Conservation (phyloP, 1,140 invertebrate species). For the Mesaphorura yosii region DNA sequence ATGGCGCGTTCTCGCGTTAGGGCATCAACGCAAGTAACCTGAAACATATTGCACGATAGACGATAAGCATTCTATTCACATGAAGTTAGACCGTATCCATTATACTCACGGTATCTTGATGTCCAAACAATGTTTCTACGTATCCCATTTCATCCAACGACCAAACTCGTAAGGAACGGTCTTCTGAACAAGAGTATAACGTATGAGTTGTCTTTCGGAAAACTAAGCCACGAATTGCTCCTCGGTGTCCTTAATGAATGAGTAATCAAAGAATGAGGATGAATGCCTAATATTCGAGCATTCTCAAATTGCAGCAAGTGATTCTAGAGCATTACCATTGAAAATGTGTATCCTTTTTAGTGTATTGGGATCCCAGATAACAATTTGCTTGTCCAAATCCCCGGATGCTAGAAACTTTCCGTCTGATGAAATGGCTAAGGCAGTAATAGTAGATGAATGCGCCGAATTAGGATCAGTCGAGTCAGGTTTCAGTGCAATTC, state of each 20-base stretch:
- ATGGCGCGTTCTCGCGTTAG: constrained; percentile 70
- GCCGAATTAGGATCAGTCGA: constrained; percentile 30
- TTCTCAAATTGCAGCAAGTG: too few species aligned
- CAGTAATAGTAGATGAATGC: constrained; percentile 49
- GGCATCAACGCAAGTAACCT: constrained; percentile 77
- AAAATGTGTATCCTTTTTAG: constrained; percentile 70
- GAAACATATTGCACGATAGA: not conserved
- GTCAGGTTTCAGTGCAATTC: constrained; percentile 29
- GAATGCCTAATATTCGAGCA: too few species aligned
- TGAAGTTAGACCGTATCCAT: not conserved
- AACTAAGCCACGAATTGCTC: constrained; percentile 59
- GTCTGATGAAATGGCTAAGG: constrained; percentile 70
- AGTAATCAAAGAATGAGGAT: not conserved
- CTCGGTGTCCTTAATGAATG: constrained; percentile 53
- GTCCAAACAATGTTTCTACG: constrained; percentile 76
- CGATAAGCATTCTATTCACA: too few species aligned
- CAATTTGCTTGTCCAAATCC: constrained; percentile 60
- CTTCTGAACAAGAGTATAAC: constrained; percentile 68
- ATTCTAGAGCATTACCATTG: constrained; percentile 39
- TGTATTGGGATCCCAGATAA: constrained; percentile 68
- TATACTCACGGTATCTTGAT: constrained; percentile 22
- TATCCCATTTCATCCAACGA: constrained; percentile 89
- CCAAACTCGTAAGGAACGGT: constrained; percentile 74
- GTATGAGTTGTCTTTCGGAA: constrained; percentile 80
- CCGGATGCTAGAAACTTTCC: constrained; percentile 71